Evolutionary conservation across 2,888 invertebrate genomes (phyloP), one percentile per base, ranked within the genome.

Genomic region (Nasonovia ribisnigri): DNA sequence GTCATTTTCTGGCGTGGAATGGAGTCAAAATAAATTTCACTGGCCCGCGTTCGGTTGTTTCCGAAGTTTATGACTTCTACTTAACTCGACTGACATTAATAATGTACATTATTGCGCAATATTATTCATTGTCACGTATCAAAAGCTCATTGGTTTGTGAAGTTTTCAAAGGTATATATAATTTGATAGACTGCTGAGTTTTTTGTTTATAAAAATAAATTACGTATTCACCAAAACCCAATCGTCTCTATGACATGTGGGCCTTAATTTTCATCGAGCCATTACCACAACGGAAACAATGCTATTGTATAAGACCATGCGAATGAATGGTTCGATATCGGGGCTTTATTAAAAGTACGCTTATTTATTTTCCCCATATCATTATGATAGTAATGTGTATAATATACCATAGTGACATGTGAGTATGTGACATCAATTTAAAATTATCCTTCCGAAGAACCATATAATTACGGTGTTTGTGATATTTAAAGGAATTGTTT

Each of bases 31-130:
- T 54, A 57, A 43, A 84, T 48, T 67, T 46, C 11, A 89, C 43
- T n/a, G n/a, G 3, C 20, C 42, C 51, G 51, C 43, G 43, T 54
- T 84, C 24, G 16, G 54, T 91, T 54, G 43, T 91, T 54, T 54
- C n/a, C 36, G 20, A 84, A 91, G 51, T 91, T 54, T 54, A 84
- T 13, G 84, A 84, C 84, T 24, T 84, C 43, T 29, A 42, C 42
- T 91, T n/a, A 84, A 77, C 36, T 90, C 36, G 36, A 42, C 16
- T 29, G 51, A 20, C 51, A 84, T 91, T 36, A 54, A 91, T 60
- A 88, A 48, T 48, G 42, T 10, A 46, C 46, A 48, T 13, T 10
- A 84, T 26, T 42, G 36, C n/a, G 20, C 29, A 24, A 84, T 77
- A 36, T 36, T 36, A 77, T 54, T 43, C 42, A 43, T 91, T n/a